These are phyloP conservation scores for Centropyge bicolor DNA, from an alignment of 2,797 vertebrate species.

Conservation along the genomic window DNA sequence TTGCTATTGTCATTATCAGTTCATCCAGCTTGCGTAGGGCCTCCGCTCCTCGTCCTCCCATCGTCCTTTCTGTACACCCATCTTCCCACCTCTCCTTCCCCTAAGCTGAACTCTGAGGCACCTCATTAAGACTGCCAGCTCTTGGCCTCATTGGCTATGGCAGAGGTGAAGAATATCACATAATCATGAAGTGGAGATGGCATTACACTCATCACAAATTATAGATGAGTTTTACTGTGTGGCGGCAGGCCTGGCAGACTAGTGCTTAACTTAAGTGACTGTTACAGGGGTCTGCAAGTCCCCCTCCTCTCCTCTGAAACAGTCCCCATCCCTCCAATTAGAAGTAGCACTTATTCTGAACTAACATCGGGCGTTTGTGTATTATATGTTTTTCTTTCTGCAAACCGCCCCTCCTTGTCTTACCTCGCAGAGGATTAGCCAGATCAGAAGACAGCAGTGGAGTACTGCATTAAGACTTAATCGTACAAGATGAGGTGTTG, in stretches of 20 bases:
- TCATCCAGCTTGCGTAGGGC: conserved; percentile 31
- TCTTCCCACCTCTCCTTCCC: conserved; percentile 66
- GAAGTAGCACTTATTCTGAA: conserved; percentile 48
- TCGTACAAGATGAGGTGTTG: conserved; percentile 11
- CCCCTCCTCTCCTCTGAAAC: conserved; percentile 51
- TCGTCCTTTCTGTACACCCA: conserved; percentile 25
- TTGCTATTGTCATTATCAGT: conserved; percentile 42
- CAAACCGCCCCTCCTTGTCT: conserved; percentile 13
- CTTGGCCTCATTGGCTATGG: conserved; percentile 88
- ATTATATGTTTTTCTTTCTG: conserved; percentile 29
- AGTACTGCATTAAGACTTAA: conserved; percentile 3
- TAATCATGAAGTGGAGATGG: conserved; percentile 95
- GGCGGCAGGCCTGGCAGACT: conserved; percentile 61
- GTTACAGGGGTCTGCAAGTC: conserved; percentile 73
- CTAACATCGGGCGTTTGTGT: conserved; percentile 39
- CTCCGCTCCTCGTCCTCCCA: conserved; percentile 20
- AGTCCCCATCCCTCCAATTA: conserved; percentile 21
- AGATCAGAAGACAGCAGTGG: conserved; percentile 24
- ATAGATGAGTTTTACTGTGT: conserved; percentile 86
- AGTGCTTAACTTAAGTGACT: conserved; percentile 77
- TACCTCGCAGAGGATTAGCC: conserved; percentile 20
- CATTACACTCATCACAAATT: conserved; percentile 94
- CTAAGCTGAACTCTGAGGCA: conserved; percentile 80
- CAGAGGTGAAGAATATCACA: conserved; percentile 93
- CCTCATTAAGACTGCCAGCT: conserved; percentile 83